Percentiles rank a stretch among this genome's conserved stretches.
Evolutionary conservation across 2,797 vertebrate genomes (phyloP).

Genomic region (Myotis planiceps): DNA sequence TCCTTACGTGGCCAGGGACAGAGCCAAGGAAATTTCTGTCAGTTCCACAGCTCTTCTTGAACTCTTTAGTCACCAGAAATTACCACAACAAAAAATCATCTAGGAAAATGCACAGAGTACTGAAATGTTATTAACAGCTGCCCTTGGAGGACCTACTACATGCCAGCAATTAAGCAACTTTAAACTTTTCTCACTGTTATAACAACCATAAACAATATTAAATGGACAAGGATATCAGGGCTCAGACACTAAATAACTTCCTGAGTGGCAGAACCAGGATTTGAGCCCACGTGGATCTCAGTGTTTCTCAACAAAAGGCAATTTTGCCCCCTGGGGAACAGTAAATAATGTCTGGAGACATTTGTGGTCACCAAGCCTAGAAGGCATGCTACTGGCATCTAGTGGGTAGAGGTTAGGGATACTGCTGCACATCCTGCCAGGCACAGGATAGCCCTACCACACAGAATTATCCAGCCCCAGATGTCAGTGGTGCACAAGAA

Average conservation of each 20-base stretch:
- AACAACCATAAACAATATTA: not conserved
- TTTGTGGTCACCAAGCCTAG: not conserved
- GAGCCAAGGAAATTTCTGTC: slow-evolving; percentile 36
- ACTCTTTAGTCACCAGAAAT: slow-evolving; percentile 2
- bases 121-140: not conserved
- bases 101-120: not conserved
- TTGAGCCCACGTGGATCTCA: not conserved
- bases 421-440: not conserved
- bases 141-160: not conserved
- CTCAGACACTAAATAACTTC: not conserved
- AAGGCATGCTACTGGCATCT: not conserved
- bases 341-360: not conserved
- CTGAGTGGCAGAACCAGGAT: not conserved
- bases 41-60: not conserved
- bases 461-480: not conserved
- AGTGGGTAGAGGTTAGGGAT: not conserved
- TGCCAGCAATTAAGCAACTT: not conserved
- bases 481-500: not conserved
- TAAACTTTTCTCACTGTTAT: not conserved
- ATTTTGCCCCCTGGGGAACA: not conserved
- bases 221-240: not conserved
- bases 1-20: not conserved
- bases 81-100: not conserved
- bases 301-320: not conserved
- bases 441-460: too few species aligned